phyloP scores from a whole-genome alignment of 2,113 vertebrate species.

The Bujurquina vittata region DNA sequence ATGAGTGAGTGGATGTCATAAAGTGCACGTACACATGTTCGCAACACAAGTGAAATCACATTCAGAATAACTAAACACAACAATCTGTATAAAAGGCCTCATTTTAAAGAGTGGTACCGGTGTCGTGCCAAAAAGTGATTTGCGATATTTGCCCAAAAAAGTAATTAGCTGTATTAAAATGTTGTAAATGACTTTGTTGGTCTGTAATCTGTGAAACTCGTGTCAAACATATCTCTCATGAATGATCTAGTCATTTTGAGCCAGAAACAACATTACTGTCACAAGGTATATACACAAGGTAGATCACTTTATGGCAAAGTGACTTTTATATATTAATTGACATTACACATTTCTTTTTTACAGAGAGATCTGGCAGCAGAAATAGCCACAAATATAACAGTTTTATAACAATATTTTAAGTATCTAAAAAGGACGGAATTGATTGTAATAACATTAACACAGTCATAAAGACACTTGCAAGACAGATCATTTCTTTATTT shows the following conservation, averaged over 20 bases:
- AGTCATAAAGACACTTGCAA: background rate
- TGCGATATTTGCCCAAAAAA: background rate
- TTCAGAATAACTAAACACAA: background rate
- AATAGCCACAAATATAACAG: too few relatives aligned
- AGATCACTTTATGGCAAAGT: too few relatives aligned
- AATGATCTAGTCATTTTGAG: too few relatives aligned
- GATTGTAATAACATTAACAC: background rate
- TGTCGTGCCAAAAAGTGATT: background rate
- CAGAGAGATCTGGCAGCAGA: too few relatives aligned
- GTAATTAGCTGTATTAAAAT: background rate
- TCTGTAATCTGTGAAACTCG: too few relatives aligned
- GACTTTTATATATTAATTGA: too few relatives aligned
- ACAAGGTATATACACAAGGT: too few relatives aligned
- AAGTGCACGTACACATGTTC: background rate
- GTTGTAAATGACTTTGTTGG: background rate
- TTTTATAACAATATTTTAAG: background rate
- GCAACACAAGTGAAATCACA: background rate
- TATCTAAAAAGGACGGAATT: background rate
- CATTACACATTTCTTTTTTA: too few relatives aligned
- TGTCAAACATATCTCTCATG: too few relatives aligned
- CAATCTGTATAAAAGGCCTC: background rate
- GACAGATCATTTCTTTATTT: background rate
- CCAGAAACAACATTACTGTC: too few relatives aligned
- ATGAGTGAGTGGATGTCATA: background rate
- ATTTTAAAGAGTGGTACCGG: background rate